phyloP scores from a whole-genome alignment of 2,797 vertebrate genomes.

The Coregonus ussuriensis region DNA sequence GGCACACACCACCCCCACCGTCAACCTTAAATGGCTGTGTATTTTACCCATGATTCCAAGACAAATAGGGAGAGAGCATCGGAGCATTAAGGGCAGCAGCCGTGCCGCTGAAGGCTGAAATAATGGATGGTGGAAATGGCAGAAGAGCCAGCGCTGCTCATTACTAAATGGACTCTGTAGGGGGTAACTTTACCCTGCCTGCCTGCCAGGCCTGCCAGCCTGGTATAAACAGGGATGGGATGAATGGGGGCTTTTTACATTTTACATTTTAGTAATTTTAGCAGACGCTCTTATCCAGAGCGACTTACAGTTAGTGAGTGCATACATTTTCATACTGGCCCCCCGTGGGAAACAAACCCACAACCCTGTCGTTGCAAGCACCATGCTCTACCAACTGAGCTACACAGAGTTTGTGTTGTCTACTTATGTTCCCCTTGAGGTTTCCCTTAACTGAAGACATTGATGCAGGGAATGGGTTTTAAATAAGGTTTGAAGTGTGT shows the following conservation, averaged over 20 bases:
- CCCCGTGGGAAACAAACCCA: too few species aligned
- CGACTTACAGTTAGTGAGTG: too few species aligned
- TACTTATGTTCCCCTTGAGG: neutral
- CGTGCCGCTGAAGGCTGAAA: slow-evolving; percentile 58
- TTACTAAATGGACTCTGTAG: slow-evolving; percentile 72
- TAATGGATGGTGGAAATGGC: slow-evolving; percentile 70
- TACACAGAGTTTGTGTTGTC: neutral
- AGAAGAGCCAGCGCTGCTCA: slow-evolving; percentile 63
- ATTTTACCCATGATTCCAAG: slow-evolving; percentile 67
- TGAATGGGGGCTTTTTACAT: neutral
- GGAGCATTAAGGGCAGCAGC: slow-evolving; percentile 65
- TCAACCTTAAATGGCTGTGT: slow-evolving; percentile 68
- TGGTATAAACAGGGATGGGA: neutral
- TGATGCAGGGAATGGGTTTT: neutral
- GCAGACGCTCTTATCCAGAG: too few species aligned
- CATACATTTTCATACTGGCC: too few species aligned
- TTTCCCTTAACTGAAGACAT: neutral
- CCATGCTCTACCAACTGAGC: too few species aligned
- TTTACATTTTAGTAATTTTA: too few species aligned
- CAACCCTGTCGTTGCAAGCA: too few species aligned
- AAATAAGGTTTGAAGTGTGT: neutral
- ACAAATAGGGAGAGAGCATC: slow-evolving; percentile 69
- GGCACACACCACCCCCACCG: slow-evolving; percentile 18
- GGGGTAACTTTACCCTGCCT: slow-evolving; percentile 45
- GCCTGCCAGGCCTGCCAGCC: slow-evolving; percentile 1